A percentile compares a stretch with the other conserved stretches of the same genome.
phyloP scores from a whole-genome alignment of 2,797 vertebrate species.

The Rhadinocentrus ornatus region DNA sequence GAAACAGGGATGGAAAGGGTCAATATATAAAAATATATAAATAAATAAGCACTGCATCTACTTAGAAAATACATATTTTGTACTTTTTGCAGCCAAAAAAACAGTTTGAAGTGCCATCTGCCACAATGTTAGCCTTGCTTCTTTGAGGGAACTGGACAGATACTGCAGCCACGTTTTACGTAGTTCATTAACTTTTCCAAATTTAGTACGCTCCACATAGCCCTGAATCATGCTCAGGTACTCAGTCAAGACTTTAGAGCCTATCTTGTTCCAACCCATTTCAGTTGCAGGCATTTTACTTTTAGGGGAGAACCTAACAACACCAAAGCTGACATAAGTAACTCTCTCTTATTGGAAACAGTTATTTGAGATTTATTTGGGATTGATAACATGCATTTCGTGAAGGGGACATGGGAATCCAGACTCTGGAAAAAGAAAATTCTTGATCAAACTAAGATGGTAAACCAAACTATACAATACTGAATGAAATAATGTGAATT shows the following conservation, averaged over 20 bases:
- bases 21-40: not conserved
- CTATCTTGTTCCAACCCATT: not conserved
- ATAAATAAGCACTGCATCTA: not conserved
- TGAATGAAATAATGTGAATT: not conserved
- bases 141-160: conserved; percentile 20
- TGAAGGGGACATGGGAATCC: not conserved
- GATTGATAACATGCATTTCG: not conserved
- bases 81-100: not conserved
- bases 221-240: not conserved
- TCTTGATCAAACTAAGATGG: not conserved
- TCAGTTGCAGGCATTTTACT: conserved; percentile 11
- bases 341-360: not conserved
- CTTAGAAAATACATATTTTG: not conserved
- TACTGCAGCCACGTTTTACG: conserved; percentile 3
- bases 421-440: not conserved
- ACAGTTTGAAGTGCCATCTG: not conserved
- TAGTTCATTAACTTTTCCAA: conserved; percentile 14
- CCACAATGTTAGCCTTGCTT: conserved; percentile 13
- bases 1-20: not conserved
- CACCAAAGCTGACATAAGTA: not conserved
- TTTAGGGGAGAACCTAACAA: conserved; percentile 12
- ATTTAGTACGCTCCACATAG: conserved; percentile 1
- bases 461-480: not conserved
- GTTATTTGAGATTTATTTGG: conserved; percentile 34
- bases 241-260: not conserved